Base-by-base conservation (phyloP, 2,888 invertebrate species). In the Agriopis aurantiaria region DNA sequence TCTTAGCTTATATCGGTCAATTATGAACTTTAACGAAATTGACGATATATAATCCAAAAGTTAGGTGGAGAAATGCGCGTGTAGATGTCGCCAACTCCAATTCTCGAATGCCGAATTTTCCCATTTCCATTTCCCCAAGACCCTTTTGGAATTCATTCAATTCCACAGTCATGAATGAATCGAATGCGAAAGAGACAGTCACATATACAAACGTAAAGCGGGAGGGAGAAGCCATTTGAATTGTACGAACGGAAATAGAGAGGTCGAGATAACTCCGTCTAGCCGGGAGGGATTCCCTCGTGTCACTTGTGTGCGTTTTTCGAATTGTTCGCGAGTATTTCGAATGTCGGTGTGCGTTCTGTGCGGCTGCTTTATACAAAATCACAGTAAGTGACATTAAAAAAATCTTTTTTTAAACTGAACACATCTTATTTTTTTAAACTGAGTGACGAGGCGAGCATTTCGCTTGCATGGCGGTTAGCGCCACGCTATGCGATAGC, bases 201-300 rank as follows among this genome's bases (percentile, higher is more conserved):
- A 70, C 74, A 88, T 68, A 59, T 69, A 41, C 65, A 60, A 46
- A 65, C 59, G 53, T 41, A 68, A 66, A 70, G 91, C 70, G 87
- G 65, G 88, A 93, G 88, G 78, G 91, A 84, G 92, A 93, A 75
- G 84, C 82, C 79, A 91, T 91, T 92, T 88, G 87, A 94, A 94
- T 93, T 91, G 93, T 93, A 93, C 91, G 91, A 93, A 94, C 92
- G 92, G 93, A 93, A 93, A 94, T 93, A 93, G 93, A 92, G 85
- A 88, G 89, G 84, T 87, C 88, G 91, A 93, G 93, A 93, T 92
- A 91, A 93, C 91, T 93, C 92, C 89, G 94, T 94, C 94, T 94
- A 92, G 94, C 91, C 91, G 88, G 87, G 91, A 93, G 94, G 94
- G 93, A 92, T 92, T 93, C 92, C 94, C 94, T 91, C 90, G 90